Base-by-base conservation (phyloP, 2,113 vertebrate species). In the Piaya cayana region DNA sequence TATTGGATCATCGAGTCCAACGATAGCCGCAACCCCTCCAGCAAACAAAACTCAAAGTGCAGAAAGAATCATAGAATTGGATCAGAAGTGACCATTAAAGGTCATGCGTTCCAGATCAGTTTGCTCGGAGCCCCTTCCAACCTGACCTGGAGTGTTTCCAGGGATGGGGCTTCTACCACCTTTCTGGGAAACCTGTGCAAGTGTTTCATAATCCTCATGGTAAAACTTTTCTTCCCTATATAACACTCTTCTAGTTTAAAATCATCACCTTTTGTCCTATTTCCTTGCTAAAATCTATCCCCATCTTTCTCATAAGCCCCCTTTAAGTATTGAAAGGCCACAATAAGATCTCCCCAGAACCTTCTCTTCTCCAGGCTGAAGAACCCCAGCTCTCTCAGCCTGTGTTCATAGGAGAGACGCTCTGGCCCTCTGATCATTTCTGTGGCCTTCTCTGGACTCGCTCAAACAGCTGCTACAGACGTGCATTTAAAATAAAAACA, bases 151-250 rank as follows among this genome's bases (percentile, higher is more conserved):
- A 3, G 7, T 6, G 20, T 18, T 29, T 15, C 19, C 30, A 62
- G 45, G 56, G 30, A 29, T 21, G 37, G 42, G 50, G 58, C 70
- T 58, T 18, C 42, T 2, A 37, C n/a, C 13, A 15, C 6, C 27
- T 5, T 7, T 49, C 29, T 9, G 42, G 18, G 42, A 42, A 67
- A n/a, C 27, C 22, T 37, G 15, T 6, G 0, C 14, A 49, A 45
- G n/a, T 0, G 2, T 21, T 7, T 39, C 42, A 49, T 11, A 10
- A 12, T 7, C 59, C 36, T 52, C 30, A 52, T 3, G 0, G 6
- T 27, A 27, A 42, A n/a, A 52, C 4, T 12, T n/a, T 52, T n/a
- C 29, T 55, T 63, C 36, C 5, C 21, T 42, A 1, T 3, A 27
- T 10, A 47, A 9, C 14, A 5, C 20, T 36, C 12, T n/a, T 37